These are phyloP conservation scores for Harmothoe impar DNA, from an alignment of 2,888 invertebrate species.

Conservation along the genomic window DNA sequence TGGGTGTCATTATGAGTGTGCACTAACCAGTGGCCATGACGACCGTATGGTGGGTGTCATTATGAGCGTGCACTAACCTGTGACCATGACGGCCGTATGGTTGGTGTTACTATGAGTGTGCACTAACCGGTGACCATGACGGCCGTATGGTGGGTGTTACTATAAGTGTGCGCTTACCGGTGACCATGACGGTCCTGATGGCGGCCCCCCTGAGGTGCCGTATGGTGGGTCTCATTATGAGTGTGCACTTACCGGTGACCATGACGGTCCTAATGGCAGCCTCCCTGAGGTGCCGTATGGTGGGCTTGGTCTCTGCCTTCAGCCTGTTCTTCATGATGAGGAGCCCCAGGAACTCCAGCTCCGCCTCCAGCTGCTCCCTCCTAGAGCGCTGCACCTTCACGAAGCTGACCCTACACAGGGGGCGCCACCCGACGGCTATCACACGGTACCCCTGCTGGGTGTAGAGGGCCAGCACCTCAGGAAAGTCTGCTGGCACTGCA, in stretches of 20 bases:
- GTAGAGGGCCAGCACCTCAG: constrained; percentile 90
- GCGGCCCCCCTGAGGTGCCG: constrained; percentile 82
- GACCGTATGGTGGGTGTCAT: too few species aligned
- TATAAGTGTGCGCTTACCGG: constrained; percentile 76
- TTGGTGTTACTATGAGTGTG: too few species aligned
- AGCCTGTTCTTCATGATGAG: constrained; percentile 84
- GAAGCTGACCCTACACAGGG: constrained; percentile 85
- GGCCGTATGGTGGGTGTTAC: too few species aligned
- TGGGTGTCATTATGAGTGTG: too few species aligned
- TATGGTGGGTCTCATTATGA: too few species aligned
- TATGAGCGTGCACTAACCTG: too few species aligned
- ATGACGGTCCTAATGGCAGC: constrained; percentile 84
- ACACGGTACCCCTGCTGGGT: constrained; percentile 93
- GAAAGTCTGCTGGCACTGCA: constrained; percentile 91
- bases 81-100: too few species aligned
- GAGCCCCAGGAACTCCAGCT: constrained; percentile 84
- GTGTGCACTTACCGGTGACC: constrained; percentile 72
- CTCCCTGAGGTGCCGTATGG: constrained; percentile 82
- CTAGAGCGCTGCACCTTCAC: constrained; percentile 82
- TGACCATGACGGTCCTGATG: constrained; percentile 85
- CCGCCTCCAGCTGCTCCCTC: constrained; percentile 82
- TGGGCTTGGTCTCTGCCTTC: constrained; percentile 84
- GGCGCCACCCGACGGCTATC: constrained; percentile 91
- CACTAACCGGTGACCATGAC: too few species aligned
- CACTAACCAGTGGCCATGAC: too few species aligned